Evolutionary conservation across 2,888 invertebrate genomes (phyloP).

Genomic region (Ennomos quercinarius): DNA sequence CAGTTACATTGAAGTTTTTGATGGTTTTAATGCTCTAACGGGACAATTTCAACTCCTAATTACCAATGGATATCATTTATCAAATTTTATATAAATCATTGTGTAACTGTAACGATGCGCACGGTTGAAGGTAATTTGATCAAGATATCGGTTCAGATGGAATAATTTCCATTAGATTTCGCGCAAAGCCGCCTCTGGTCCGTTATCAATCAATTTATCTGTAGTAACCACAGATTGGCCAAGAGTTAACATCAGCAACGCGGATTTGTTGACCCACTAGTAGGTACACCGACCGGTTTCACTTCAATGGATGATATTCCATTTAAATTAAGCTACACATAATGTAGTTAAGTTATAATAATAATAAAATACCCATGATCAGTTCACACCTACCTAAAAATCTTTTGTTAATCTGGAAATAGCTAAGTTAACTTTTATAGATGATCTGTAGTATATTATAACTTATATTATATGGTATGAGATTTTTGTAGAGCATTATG

Average conservation of each 20-base stretch:
- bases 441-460: neutral
- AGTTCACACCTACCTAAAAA: no score
- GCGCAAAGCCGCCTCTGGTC: constrained; percentile 67
- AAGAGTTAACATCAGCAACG: constrained; percentile 58
- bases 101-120: constrained; percentile 59
- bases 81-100: constrained; percentile 56
- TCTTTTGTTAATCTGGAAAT: neutral
- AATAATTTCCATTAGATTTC: constrained; percentile 75
- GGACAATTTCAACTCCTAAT: constrained; percentile 13
- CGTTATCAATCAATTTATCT: constrained; percentile 82
- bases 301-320: constrained; percentile 62
- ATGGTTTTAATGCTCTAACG: constrained; percentile 19
- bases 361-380: constrained; percentile 10
- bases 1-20: constrained; percentile 4
- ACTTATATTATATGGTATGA: no score
- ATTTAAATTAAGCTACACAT: constrained; percentile 52
- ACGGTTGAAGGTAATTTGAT: constrained; percentile 54
- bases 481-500: constrained; percentile 4
- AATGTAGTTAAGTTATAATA: constrained; percentile 29
- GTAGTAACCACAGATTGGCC: constrained; percentile 37
- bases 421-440: constrained; percentile 13
- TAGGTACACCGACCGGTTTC: constrained; percentile 67
- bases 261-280: constrained; percentile 71
- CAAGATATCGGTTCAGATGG: constrained; percentile 64
- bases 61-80: constrained; percentile 42